A percentile compares a stretch with the other conserved stretches of the same genome.
phyloP scores from a whole-genome alignment of 2,797 vertebrate species.

The Carduelis carduelis region DNA sequence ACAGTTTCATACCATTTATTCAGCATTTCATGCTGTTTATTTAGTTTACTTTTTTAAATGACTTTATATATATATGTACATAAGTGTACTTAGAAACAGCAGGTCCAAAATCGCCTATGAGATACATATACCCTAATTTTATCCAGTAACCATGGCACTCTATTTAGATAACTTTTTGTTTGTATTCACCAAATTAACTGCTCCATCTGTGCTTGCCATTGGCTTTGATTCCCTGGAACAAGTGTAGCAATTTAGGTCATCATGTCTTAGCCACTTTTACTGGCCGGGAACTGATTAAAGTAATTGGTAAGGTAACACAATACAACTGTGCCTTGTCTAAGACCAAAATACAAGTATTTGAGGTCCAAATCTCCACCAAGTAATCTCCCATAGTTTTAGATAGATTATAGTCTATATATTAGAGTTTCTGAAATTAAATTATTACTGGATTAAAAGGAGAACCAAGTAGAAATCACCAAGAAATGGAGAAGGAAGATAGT shows the following conservation, averaged over 20 bases:
- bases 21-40: background rate
- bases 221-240: background rate
- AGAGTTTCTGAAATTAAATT: background rate
- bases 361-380: background rate
- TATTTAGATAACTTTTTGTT: background rate
- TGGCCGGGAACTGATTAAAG: background rate
- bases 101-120: background rate
- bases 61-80: background rate
- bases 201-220: background rate
- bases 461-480: background rate
- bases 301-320: background rate
- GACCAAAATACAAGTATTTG: background rate
- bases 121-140: background rate
- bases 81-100: background rate
- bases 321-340: background rate
- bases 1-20: background rate
- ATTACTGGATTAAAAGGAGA: background rate
- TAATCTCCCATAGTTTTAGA: background rate
- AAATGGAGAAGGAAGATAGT: background rate
- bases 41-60: background rate
- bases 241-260: background rate
- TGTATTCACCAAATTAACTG: background rate
- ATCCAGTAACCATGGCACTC: background rate
- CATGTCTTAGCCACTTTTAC: background rate
- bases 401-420: background rate